Evolutionary conservation across 2,888 invertebrate species (phyloP), one percentile per base, ranked within the genome.

Genomic region (Saturnia japonica): DNA sequence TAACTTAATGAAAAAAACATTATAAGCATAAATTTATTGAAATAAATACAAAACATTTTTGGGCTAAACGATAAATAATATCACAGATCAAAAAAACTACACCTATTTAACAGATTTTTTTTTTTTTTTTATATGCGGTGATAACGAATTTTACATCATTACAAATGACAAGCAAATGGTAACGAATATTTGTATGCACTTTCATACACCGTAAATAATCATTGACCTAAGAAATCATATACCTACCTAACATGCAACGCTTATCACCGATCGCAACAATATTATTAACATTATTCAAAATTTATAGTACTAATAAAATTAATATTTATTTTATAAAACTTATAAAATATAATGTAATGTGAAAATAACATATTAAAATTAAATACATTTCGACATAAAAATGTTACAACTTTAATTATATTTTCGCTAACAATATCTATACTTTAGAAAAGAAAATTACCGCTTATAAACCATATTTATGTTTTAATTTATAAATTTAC

Each of bases 41-140:
- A 64, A 54, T 67, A 70, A 67, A 67, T 68, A 47, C 43, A 25
- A 60, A 70, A 57, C 42, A 66, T 54, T 19, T 51, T 28, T 54
- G 25, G 42, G 67, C 67, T 66, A 51, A 70, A 70, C 25, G 47
- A 66, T 66, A 70, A 70, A 51, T 16, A 66, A 67, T 70, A 70
- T 70, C 70, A 70, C 70, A 70, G 70, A 70, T 70, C 67, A 54
- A 67, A 43, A 14, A 67, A 70, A n/a, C n/a, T 64, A 40, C 40
- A 34, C n/a, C 40, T 64, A 64, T 40, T 64, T n/a, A n/a, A n/a
- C n/a, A n/a, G n/a, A n/a, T n/a, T n/a, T n/a, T n/a, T n/a, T n/a
- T n/a, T n/a, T n/a, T n/a, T n/a, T n/a, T n/a, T n/a, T n/a, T n/a
- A n/a, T n/a, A n/a, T n/a, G n/a, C n/a, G n/a, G n/a, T n/a, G n/a